Evolutionary conservation across 2,113 vertebrate species (phyloP), one percentile per base, ranked within the genome.

Genomic region (Trachemys scripta): DNA sequence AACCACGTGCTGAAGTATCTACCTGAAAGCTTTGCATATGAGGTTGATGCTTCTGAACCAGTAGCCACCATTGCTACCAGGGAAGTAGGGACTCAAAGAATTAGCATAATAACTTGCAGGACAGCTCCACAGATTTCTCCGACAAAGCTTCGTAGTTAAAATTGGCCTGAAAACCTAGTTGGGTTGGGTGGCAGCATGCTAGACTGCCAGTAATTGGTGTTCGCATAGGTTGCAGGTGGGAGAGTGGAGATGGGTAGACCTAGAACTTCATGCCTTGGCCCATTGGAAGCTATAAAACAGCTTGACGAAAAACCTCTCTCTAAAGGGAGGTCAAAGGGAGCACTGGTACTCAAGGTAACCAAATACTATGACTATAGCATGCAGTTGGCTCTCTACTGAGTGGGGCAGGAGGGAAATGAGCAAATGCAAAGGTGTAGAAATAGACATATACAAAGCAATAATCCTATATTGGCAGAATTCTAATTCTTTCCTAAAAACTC

Each of bases 91-190:
- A 29, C 13, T 47, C 56, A 5, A 82, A 53, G 8, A 75, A 72
- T 51, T 19, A 75, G 3, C 42, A 56, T 84, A 20, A 50, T 14
- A 5, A 12, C 35, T 56, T 50, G 14, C 5, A 85, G 8, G 20
- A 12, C 62, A 11, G 65, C 3, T 92, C 45, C 65, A 65, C 3
- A 0, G 1, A 10, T 38, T 14, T 14, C 47, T 65, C 0, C 0
- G 9, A 69, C 17, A 57, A 25, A 83, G 16, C 10, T 45, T 85
- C 54, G 22, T 14, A 47, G 19, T 86, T 90, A 51, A 65, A 90
- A 93, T 29, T 4, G 38, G 38, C 6, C 38, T 45, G 54, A 45
- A 42, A 56, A 56, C 17, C 81, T 83, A 38, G 24, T 31, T 69
- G 47, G 57, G 38, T 47, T 45, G 27, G 29, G 29, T 59, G 19